These are phyloP conservation scores for Corbicula japonica DNA, from an alignment of 2,888 invertebrate species.

Conservation along the genomic window DNA sequence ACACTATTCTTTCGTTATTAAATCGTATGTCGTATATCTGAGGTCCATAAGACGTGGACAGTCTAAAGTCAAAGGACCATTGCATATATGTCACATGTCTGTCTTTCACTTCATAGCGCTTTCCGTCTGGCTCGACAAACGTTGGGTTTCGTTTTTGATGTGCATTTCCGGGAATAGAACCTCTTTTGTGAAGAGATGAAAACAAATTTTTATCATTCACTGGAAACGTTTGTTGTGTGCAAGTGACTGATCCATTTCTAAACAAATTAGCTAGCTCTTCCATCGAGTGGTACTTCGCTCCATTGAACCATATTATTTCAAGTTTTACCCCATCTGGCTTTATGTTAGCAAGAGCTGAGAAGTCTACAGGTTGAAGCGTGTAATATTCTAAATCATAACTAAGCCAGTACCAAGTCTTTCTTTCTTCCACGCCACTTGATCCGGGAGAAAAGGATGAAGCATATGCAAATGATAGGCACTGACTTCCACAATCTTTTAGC, in stretches of 20 bases:
- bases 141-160: conserved; percentile 63
- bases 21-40: conserved; percentile 70
- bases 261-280: conserved; percentile 25
- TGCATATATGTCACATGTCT: conserved; percentile 74
- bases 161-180: conserved; percentile 41
- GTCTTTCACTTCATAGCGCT: conserved; percentile 72
- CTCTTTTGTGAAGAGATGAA: conserved; percentile 60
- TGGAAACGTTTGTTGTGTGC: conserved; percentile 28
- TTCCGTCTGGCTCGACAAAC: conserved; percentile 73
- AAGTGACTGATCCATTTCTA: conserved; percentile 23
- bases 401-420: conserved; percentile 61
- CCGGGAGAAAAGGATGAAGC: conserved; percentile 24
- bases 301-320: conserved; percentile 64
- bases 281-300: conserved; percentile 51
- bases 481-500: conserved; percentile 32
- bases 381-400: conserved; percentile 60
- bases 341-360: conserved; percentile 68
- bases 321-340: conserved; percentile 15
- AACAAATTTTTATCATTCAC: conserved; percentile 16
- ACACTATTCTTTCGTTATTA: conserved; percentile 71
- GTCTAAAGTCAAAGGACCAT: conserved; percentile 78
- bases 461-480: conserved; percentile 50
- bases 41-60: conserved; percentile 70
- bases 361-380: conserved; percentile 70
- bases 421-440: conserved; percentile 18